phyloP scores from a whole-genome alignment of 35 echinoderm and acorn worm species.

The Amphiura filiformis region DNA sequence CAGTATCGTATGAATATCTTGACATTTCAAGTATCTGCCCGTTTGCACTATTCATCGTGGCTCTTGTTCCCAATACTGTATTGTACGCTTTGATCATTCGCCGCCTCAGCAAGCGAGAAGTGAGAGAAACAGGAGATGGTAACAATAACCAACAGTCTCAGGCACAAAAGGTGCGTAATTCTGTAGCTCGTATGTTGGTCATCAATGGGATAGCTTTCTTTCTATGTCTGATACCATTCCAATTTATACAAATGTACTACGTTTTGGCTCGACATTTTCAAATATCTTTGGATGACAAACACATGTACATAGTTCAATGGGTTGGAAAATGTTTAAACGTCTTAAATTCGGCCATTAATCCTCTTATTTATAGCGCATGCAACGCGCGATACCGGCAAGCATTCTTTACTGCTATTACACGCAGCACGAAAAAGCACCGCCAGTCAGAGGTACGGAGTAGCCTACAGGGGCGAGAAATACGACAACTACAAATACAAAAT shows the following conservation, averaged over 20 bases:
- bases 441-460: no score
- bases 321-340: not conserved
- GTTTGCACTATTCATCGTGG: not conserved
- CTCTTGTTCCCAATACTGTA: not conserved
- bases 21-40: not conserved
- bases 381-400: not conserved
- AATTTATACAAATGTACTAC: not conserved
- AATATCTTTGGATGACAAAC: no score
- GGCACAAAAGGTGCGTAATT: not conserved
- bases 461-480: no score
- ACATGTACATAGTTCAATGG: no score
- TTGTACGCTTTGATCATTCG: not conserved
- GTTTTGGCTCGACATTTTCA: no score
- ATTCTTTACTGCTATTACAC: no score
- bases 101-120: not conserved
- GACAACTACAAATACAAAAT: no score
- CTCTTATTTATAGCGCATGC: not conserved
- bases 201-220: not conserved
- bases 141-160: not conserved
- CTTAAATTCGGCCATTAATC: not conserved
- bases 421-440: no score
- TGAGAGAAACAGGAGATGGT: no score
- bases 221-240: not conserved
- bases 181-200: not conserved
- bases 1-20: not conserved